Evolutionary conservation across 1,140 invertebrate species (phyloP).

Genomic region (Tribolium madens): DNA sequence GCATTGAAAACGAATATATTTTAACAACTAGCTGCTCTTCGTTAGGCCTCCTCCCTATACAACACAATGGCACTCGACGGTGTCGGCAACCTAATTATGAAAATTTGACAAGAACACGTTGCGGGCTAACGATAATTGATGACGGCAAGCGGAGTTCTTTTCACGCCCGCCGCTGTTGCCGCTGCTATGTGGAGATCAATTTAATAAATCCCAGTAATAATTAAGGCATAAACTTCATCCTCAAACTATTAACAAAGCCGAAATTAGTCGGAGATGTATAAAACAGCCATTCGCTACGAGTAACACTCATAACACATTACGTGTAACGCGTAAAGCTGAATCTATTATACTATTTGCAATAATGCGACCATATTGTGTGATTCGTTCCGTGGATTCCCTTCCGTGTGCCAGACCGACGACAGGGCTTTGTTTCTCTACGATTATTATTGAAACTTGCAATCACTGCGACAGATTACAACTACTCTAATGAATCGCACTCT

Average conservation of each 20-base stretch:
- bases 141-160: slow-evolving; percentile 55
- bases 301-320: slow-evolving; percentile 52
- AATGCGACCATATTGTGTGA: slow-evolving; percentile 48
- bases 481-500: background rate
- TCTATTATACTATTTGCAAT: slow-evolving; percentile 46
- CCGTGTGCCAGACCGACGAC: slow-evolving; percentile 31
- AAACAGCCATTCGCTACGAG: slow-evolving; percentile 53
- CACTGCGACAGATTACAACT: background rate
- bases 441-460: slow-evolving; percentile 36
- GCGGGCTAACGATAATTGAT: slow-evolving; percentile 59
- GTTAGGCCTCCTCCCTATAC: slow-evolving; percentile 54
- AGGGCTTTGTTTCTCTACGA: slow-evolving; percentile 14
- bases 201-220: slow-evolving; percentile 62
- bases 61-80: slow-evolving; percentile 59
- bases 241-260: slow-evolving; percentile 62
- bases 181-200: slow-evolving; percentile 55
- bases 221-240: slow-evolving; percentile 61
- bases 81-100: slow-evolving; percentile 61
- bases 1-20: slow-evolving; percentile 58
- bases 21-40: slow-evolving; percentile 57
- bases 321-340: slow-evolving; percentile 47
- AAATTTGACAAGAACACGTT: slow-evolving; percentile 63
- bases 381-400: slow-evolving; percentile 44
- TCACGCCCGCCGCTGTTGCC: slow-evolving; percentile 47
- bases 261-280: slow-evolving; percentile 59